These are phyloP conservation scores for Archivesica marissinica DNA, from an alignment of 1,140 invertebrate species.

Conservation along the genomic window DNA sequence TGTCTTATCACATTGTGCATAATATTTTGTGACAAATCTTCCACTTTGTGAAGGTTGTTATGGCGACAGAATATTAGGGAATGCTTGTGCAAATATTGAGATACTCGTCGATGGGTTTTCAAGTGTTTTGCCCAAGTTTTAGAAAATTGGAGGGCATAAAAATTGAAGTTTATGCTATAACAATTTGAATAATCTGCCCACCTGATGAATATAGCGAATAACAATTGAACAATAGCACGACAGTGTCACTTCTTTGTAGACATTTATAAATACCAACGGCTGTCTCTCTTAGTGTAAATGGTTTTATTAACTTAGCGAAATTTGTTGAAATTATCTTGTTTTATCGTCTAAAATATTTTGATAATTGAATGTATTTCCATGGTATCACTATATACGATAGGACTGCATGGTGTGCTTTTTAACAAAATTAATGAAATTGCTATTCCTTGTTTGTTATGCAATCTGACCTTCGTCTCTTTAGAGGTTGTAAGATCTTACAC, in stretches of 20 bases:
- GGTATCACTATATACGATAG: not conserved
- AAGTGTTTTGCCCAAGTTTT: constrained; percentile 33
- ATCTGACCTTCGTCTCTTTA: not conserved
- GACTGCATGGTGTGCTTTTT: not conserved
- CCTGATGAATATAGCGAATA: not conserved
- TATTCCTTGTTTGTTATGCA: not conserved
- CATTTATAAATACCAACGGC: too few relatives aligned
- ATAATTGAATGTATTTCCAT: not conserved
- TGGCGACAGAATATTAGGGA: constrained; percentile 22
- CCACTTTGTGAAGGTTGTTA: constrained; percentile 26
- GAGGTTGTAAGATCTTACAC: constrained; percentile 1
- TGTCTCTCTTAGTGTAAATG: too few relatives aligned
- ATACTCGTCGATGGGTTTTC: constrained; percentile 30
- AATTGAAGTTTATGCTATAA: not conserved
- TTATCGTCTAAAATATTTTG: not conserved
- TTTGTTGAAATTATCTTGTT: constrained; percentile 3
- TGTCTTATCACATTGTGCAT: constrained; percentile 37
- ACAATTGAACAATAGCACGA: too few relatives aligned
- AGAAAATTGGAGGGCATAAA: constrained; percentile 6
- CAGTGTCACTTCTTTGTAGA: too few relatives aligned
- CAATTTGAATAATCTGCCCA: not conserved
- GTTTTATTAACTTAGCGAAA: not conserved
- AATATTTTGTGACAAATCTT: constrained; percentile 52
- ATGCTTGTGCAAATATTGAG: constrained; percentile 29
- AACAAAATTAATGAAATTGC: not conserved